Evolutionary conservation across 2,113 vertebrate species (phyloP), one percentile per base, ranked within the genome.

Genomic region (Pseudorhombus dupliciocellatus): DNA sequence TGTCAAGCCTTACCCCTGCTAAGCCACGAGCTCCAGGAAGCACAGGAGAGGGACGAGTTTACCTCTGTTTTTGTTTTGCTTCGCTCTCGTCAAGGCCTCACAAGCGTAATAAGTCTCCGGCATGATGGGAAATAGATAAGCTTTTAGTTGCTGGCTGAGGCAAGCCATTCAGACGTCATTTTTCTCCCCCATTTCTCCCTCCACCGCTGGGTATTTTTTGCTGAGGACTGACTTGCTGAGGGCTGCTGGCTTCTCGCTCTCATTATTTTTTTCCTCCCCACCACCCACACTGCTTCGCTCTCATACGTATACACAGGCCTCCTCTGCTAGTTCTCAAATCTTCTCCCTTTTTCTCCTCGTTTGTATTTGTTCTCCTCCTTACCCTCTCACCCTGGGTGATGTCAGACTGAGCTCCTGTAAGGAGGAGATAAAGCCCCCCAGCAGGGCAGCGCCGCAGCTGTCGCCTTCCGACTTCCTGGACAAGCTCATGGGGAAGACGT

Each of bases 391-490:
- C 65, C 75, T 82, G 67, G 83, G 62, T 74, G 22, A 66, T 77
- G 61, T 91, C 86, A 98, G 96, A 91, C 90, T 92, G 81, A 94
- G 94, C 84, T 94, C 94, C 88, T 96, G 95, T 90, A 91, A 94
- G 88, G 95, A 97, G 86, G 95, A 96, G 93, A 92, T 93, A 87
- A 95, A 94, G 92, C 92, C 94, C 80, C 85, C 91, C 64, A 82
- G 90, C 82, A 93, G 91, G 81, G 73, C 81, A 37, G 81, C 81
- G 16, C 68, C 92, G 18, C 91, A 94, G 84, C 89, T 96, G 94
- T 97, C 96, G 16, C 96, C 96, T 62, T 98, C 96, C 30, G 96
- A 98, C 90, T 98, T 98, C 92, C 93, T 98, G 87, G 97, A 98
- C 92, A 98, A 98, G 90, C 96, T 98, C 57, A 98, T 98, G 97